Base-by-base conservation (phyloP, 2,888 invertebrate species). In the Incurvaria masculella region DNA sequence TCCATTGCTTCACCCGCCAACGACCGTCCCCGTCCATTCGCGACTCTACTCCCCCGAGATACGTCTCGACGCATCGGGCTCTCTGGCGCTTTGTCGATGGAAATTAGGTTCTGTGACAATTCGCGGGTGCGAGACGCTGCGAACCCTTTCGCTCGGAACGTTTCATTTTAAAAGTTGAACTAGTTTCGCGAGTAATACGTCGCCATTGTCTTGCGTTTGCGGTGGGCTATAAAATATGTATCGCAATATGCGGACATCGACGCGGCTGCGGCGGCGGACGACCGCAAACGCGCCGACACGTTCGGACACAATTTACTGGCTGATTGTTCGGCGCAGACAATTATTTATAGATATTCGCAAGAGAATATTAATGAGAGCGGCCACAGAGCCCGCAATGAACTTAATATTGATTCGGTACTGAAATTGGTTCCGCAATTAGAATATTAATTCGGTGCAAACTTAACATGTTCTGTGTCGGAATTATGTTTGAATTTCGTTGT, bases 271-370 rank as follows among this genome's bases (percentile, higher is more conserved):
- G 33, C 33, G 33, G 3, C 8, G n/a, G 33, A 11, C 33, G 14
- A 33, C 33, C 33, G 14, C 33, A 33, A 33, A 11, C 4, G 33
- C 33, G 4, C 33, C 4, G 14, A 33, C 33, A 33, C 33, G 33
- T 33, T 14, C 33, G 44, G 49, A 49, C 33, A 47, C 42, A 46
- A 51, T 51, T 51, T 51, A 51, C 48, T 40, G 46, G 46, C 38
- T 46, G 48, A 48, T 51, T 48, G 51, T 48, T 48, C 46, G 38
- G 40, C 23, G 26, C n/a, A 45, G 41, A 48, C 45, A 18, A 49
- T 51, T 52, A 52, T 51, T 52, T 52, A 52, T 49, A 21, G 51
- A 43, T 21, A 33, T 33, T 33, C 33, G 33, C 33, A 33, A 42
- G 21, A 27, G 44, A 52, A 46, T 52, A 48, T 48, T 47, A 50